phyloP scores from a whole-genome alignment of 2,797 vertebrate species.

The Peromyscus nudipes region DNA sequence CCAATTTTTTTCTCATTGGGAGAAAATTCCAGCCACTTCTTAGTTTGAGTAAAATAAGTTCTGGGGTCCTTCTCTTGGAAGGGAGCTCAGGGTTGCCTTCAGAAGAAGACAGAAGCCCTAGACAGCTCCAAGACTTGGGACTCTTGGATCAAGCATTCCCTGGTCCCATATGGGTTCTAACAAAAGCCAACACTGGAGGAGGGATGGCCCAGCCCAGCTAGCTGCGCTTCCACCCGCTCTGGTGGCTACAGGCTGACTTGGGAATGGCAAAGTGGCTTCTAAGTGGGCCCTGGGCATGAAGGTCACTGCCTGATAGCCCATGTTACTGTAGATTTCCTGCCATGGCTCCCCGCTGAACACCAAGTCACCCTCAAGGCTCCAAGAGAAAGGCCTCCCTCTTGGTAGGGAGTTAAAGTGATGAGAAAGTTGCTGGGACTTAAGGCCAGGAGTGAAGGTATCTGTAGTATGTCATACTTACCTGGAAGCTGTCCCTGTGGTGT shows the following conservation, averaged over 20 bases:
- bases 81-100: not conserved
- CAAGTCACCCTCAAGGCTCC: not conserved
- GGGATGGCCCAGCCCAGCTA: not conserved
- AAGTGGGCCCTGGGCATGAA: not conserved
- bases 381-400: not conserved
- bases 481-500: constrained; percentile 47
- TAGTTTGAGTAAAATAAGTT: constrained; percentile 19
- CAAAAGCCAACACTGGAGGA: not conserved
- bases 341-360: not conserved
- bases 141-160: not conserved
- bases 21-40: not conserved
- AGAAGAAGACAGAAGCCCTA: not conserved
- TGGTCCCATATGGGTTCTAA: not conserved
- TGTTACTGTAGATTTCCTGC: not conserved
- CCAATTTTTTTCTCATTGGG: not conserved
- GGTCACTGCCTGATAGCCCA: not conserved
- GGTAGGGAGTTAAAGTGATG: not conserved
- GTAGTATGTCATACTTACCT: constrained; percentile 80
- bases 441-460: not conserved
- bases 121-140: not conserved
- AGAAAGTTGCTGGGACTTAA: not conserved
- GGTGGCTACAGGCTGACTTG: not conserved
- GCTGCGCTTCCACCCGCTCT: not conserved
- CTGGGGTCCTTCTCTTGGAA: not conserved
- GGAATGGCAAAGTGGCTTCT: not conserved